Evolutionary conservation across 2,113 vertebrate species (phyloP).

Genomic region (Gila orcuttii): DNA sequence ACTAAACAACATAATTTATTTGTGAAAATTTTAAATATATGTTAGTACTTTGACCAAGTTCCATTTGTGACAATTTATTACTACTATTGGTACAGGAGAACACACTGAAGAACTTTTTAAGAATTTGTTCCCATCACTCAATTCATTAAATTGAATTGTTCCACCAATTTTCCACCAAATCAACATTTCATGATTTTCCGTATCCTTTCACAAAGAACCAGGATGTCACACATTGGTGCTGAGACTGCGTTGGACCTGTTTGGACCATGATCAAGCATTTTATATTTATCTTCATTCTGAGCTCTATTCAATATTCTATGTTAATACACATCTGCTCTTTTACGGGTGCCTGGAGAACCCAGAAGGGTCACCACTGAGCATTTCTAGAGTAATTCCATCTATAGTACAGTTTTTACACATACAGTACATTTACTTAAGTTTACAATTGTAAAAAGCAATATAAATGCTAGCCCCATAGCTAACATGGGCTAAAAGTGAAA

Average conservation of each 20-base stretch:
- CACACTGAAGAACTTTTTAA: too few relatives aligned
- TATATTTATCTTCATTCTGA: background rate
- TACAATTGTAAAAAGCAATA: background rate
- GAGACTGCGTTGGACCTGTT: background rate
- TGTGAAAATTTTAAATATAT: background rate
- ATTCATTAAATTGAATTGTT: background rate
- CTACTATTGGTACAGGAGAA: background rate
- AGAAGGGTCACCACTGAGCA: background rate
- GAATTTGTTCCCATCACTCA: background rate
- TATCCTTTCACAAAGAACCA: background rate
- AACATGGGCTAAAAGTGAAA: background rate
- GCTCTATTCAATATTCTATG: background rate
- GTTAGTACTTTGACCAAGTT: background rate
- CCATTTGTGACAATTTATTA: background rate
- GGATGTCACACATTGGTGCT: background rate
- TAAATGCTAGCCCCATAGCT: too few relatives aligned
- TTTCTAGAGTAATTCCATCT: background rate
- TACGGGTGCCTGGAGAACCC: background rate
- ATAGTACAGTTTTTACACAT: background rate
- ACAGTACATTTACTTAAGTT: background rate
- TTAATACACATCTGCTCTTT: background rate
- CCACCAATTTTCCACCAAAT: too few relatives aligned
- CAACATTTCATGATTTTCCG: background rate
- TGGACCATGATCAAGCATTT: background rate
- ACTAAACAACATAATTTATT: background rate